phyloP scores from a whole-genome alignment of 2,797 vertebrate genomes.

The Oreonectes daqikongensis region DNA sequence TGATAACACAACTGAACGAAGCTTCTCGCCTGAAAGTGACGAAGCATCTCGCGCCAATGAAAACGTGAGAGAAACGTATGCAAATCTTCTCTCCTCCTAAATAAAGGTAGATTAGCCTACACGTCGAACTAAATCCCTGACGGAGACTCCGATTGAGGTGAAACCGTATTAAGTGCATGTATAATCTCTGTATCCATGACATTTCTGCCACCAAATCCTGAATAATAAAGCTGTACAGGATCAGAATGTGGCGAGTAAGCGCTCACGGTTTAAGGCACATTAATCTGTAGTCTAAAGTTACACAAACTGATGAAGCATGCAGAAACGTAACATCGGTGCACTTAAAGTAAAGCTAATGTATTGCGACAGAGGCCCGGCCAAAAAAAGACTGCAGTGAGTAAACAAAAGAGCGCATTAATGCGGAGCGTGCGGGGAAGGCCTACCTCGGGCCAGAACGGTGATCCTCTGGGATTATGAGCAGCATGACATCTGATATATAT shows the following conservation, averaged over 20 bases:
- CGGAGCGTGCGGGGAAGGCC: too few relatives aligned
- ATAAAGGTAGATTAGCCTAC: conserved; percentile 72
- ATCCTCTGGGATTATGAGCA: conserved; percentile 9
- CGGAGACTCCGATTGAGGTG: conserved; percentile 51
- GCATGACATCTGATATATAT: conserved; percentile 13
- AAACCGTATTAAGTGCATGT: conserved; percentile 41
- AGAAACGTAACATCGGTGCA: background rate
- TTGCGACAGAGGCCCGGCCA: background rate
- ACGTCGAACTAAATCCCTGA: conserved; percentile 61
- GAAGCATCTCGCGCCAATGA: background rate
- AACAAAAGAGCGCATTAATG: conserved; percentile 14
- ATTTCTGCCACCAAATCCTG: conserved; percentile 28
- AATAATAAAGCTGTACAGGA: conserved; percentile 30
- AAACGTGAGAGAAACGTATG: conserved; percentile 54
- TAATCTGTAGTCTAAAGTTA: conserved; percentile 23
- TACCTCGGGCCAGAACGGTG: background rate
- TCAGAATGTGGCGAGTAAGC: background rate
- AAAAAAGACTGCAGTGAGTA: background rate
- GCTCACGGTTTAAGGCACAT: conserved; percentile 16
- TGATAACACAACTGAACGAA: background rate
- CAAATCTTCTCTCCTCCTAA: conserved; percentile 67
- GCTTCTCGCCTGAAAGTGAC: background rate
- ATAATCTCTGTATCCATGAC: conserved; percentile 48
- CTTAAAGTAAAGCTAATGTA: conserved; percentile 3
- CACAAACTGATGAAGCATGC: conserved; percentile 11